These are phyloP conservation scores for Paedocypris micromegethes DNA, from an alignment of 2,797 vertebrate genomes.

Conservation along the genomic window DNA sequence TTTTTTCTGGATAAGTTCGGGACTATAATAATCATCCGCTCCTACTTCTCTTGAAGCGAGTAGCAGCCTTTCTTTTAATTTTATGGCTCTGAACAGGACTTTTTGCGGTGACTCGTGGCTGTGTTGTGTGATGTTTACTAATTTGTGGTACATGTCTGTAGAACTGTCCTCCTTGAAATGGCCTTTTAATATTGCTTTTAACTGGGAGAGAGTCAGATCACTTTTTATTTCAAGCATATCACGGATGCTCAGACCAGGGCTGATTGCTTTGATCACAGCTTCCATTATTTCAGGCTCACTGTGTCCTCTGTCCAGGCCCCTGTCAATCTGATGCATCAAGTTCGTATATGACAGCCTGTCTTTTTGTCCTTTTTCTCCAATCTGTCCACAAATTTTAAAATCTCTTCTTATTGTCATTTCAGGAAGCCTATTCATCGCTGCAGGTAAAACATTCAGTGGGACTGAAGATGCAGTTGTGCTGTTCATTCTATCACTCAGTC, in stretches of 20 bases:
- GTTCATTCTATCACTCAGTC: no score
- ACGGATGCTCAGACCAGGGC: not conserved
- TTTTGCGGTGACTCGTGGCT: not conserved
- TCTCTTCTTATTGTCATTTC: not conserved
- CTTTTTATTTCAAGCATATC: not conserved
- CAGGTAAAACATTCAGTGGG: no score
- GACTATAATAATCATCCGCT: not conserved
- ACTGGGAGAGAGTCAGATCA: not conserved
- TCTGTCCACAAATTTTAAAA: not conserved
- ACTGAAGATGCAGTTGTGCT: no score
- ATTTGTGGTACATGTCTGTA: not conserved
- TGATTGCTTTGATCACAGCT: not conserved
- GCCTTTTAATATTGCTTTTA: not conserved
- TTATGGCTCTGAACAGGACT: not conserved
- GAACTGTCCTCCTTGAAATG: slow-evolving; percentile 7
- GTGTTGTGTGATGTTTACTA: slow-evolving; percentile 1
- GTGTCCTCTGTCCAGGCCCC: not conserved
- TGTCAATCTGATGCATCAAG: slow-evolving; percentile 1
- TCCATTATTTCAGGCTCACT: not conserved
- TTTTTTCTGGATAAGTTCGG: not conserved
- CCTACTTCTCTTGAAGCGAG: not conserved
- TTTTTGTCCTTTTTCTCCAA: not conserved
- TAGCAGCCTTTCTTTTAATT: not conserved
- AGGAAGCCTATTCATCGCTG: not conserved
- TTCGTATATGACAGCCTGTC: not conserved